phyloP scores from a whole-genome alignment of 2,888 invertebrate genomes.

The Hololepta plana region DNA sequence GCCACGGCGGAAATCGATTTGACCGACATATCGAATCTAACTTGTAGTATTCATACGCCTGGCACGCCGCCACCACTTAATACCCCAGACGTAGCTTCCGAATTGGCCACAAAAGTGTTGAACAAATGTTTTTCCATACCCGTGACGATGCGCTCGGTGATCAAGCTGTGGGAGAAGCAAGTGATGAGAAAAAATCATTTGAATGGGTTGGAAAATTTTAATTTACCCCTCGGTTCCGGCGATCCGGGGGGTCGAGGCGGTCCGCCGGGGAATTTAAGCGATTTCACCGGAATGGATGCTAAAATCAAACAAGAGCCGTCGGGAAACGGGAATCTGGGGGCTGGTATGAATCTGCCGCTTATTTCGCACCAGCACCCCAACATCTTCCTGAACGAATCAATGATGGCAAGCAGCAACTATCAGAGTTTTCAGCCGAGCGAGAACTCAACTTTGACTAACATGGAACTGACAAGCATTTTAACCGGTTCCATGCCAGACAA shows the following conservation, averaged over 20 bases:
- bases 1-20: constrained; percentile 83
- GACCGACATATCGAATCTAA: constrained; percentile 58
- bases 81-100: constrained; percentile 29
- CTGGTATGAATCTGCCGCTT: constrained; percentile 13
- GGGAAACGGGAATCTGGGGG: constrained; percentile 17
- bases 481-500: constrained; percentile 13
- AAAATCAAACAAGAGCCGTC: constrained; percentile 27
- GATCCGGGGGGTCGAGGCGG: constrained; percentile 41
- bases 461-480: constrained; percentile 23
- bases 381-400: constrained; percentile 24
- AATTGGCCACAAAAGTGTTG: constrained; percentile 47
- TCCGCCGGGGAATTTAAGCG: constrained; percentile 17
- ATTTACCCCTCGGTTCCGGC: constrained; percentile 46
- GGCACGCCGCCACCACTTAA: constrained; percentile 22
- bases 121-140: constrained; percentile 89
- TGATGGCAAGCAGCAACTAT: constrained; percentile 24
- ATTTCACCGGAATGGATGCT: constrained; percentile 11
- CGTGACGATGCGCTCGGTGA: constrained; percentile 68
- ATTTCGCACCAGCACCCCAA: constrained; percentile 20
- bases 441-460: constrained; percentile 16
- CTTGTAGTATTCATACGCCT: constrained; percentile 57
- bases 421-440: constrained; percentile 20
- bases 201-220: constrained; percentile 36
- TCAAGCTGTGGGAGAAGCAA: constrained; percentile 73
- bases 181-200: constrained; percentile 29